A percentile compares a stretch with the other conserved stretches of the same genome.
Conservation (phyloP, 1,140 invertebrate genomes). For the Bombus picipes region DNA sequence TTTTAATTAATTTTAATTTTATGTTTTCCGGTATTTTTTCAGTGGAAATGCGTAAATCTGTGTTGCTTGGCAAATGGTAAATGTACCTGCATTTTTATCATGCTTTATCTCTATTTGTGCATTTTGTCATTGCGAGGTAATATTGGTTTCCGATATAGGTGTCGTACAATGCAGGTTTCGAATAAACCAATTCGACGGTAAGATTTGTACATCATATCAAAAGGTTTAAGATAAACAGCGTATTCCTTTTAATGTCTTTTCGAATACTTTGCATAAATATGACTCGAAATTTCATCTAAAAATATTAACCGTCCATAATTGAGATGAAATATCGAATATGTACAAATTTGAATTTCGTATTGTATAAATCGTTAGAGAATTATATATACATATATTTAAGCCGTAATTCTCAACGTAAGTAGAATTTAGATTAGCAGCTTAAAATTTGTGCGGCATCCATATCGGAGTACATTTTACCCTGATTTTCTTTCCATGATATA, state of each 20-base stretch:
- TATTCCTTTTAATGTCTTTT: background rate
- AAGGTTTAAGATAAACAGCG: background rate
- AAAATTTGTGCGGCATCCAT: background rate
- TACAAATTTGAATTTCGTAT: background rate
- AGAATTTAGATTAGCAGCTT: too few species aligned
- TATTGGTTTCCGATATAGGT: background rate
- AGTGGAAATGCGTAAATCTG: background rate
- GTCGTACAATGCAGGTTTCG: background rate
- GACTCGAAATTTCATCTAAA: background rate
- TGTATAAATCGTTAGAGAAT: background rate
- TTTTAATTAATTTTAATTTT: constrained; percentile 3
- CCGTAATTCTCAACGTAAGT: background rate
- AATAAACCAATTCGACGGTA: background rate
- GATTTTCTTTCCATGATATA: background rate
- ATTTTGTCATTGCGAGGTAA: constrained; percentile 10
- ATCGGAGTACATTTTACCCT: background rate
- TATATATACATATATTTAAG: background rate
- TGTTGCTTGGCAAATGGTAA: constrained; percentile 8
- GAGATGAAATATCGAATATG: background rate
- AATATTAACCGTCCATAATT: constrained; percentile 41
- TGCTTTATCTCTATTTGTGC: constrained; percentile 3
- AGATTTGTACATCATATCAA: background rate
- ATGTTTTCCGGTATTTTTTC: constrained; percentile 9
- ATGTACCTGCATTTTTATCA: constrained; percentile 40
- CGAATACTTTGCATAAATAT: background rate